Evolutionary conservation across 2,797 vertebrate species (phyloP).

Genomic region (Pseudocheirus occidentalis): DNA sequence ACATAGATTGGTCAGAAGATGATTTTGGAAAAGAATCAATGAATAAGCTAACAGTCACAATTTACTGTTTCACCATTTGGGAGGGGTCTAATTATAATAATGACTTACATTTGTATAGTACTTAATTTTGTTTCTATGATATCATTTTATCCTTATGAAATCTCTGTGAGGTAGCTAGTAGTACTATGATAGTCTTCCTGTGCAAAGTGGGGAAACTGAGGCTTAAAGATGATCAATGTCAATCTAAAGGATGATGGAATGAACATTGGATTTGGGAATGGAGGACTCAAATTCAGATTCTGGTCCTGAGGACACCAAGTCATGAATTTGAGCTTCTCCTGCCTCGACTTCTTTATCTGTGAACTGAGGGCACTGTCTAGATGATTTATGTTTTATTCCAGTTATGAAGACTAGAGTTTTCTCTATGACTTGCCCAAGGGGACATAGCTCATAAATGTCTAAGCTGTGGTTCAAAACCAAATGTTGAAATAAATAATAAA

Average conservation of each 20-base stretch:
- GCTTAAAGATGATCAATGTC: not conserved
- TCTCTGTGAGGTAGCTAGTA: not conserved
- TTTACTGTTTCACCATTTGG: not conserved
- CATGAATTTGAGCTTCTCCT: not conserved
- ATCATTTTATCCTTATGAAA: not conserved
- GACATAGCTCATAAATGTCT: too few species aligned
- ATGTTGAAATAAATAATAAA: too few species aligned
- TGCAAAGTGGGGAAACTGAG: not conserved
- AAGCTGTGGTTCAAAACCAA: too few species aligned
- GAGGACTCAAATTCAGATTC: not conserved
- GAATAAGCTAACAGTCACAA: not conserved
- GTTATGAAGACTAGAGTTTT: too few species aligned
- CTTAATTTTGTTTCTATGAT: not conserved
- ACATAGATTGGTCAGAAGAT: constrained; percentile 8
- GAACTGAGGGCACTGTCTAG: too few species aligned
- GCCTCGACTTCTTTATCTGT: not conserved
- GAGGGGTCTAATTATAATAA: not conserved
- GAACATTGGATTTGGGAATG: not conserved
- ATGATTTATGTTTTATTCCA: not conserved
- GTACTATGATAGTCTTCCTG: not conserved
- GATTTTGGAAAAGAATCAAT: constrained; percentile 50
- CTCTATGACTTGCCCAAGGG: too few species aligned
- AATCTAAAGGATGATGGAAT: not conserved
- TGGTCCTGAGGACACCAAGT: not conserved
- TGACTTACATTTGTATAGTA: not conserved